Base-by-base conservation (phyloP, 2,113 vertebrate species). In the Dermatemys mawii region DNA sequence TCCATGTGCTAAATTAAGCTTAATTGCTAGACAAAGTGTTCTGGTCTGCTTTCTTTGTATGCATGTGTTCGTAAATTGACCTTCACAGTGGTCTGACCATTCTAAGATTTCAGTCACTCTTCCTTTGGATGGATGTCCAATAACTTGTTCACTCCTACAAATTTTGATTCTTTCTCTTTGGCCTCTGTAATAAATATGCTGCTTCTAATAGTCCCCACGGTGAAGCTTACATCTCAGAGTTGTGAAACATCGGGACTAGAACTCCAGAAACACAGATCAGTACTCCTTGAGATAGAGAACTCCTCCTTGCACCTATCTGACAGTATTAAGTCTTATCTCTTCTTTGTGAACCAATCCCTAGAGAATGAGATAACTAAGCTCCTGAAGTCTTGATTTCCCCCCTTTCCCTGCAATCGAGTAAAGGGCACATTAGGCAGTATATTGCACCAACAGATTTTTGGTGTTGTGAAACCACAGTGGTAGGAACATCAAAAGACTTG, bases 391-490 rank as follows among this genome's bases (percentile, higher is more conserved):
- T 19, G 38, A 46, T 63, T 83, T 67, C 35, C 32, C 17, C 60
- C 55, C 55, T 12, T 60, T 60, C 27, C 13, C 3, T 32, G 55
- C 12, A 14, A 60, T 60, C 11, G 32, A 60, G 55, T 60, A 60
- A 32, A 32, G 29, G 55, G 55, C 11, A 75, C 92, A 84, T 63
- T 7, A 88, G 93, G 95, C 93, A 96, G 51, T 78, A 81, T 10
- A 29, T 51, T 8, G 13, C 88, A 4, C 83, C 55, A 32, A 26
- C 16, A 32, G 55, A 60, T 60, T 92, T 44, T 83, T 70, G 24
- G 87, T 84, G 75, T 17, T 87, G 85, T 1, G n/a, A 44, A 92
- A 81, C 46, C 90, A 1, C 80, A 21, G 38, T 24, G 44, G 83
- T 41, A 81, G 2, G 87, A 90, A 22, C 93, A 4, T 22, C 57